Evolutionary conservation across 2,113 vertebrate genomes (phyloP).

Genomic region (Okapia johnstoni): DNA sequence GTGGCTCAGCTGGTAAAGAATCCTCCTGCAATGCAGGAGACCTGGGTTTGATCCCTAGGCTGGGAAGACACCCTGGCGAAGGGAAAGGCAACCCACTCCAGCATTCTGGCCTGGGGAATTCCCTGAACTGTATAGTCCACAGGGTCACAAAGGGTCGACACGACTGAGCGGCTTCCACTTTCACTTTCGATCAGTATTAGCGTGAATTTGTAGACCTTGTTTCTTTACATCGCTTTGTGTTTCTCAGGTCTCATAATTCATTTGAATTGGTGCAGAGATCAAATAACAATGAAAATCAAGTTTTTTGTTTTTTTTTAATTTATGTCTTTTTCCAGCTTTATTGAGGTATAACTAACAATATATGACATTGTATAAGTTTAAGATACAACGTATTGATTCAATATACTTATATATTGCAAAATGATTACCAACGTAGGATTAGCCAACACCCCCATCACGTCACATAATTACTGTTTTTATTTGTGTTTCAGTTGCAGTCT

Average conservation of each 20-base stretch:
- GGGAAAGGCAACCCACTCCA: neutral
- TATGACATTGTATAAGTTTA: neutral
- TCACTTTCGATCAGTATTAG: neutral
- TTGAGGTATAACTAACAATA: neutral
- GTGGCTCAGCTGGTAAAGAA: neutral
- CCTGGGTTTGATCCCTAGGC: neutral
- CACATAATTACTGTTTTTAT: neutral
- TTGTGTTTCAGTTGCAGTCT: neutral
- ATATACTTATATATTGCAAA: neutral
- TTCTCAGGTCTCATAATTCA: neutral
- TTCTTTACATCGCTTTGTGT: neutral
- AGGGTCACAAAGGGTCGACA: neutral
- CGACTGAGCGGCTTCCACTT: fast-evolving
- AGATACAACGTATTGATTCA: neutral
- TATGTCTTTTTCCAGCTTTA: neutral
- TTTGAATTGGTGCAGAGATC: neutral
- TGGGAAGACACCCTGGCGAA: neutral
- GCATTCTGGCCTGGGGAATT: neutral
- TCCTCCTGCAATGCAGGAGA: neutral
- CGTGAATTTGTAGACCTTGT: neutral
- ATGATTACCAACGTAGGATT: neutral
- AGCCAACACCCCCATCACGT: neutral
- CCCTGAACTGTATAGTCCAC: neutral
- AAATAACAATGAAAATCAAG: neutral
- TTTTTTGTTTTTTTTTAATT: neutral